Conservation (phyloP, 2,888 invertebrate species). For the Clusia tigrina region DNA sequence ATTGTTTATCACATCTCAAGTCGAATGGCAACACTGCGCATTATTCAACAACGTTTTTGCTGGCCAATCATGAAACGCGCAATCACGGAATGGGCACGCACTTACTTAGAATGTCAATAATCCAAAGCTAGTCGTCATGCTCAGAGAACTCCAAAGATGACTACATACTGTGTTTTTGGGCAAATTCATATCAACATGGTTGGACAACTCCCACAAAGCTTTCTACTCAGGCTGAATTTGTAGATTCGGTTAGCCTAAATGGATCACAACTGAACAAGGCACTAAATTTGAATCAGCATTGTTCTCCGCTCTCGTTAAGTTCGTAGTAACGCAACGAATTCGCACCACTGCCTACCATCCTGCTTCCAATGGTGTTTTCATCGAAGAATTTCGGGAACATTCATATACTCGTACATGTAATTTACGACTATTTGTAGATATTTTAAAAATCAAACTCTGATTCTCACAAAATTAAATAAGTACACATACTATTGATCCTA, state of each 20-base stretch:
- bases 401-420: too few species aligned
- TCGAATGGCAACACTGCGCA: neutral
- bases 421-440: too few species aligned
- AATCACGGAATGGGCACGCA: neutral
- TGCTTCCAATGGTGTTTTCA: too few species aligned
- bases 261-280: neutral
- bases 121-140: neutral
- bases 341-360: neutral
- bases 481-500: too few species aligned
- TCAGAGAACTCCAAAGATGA: neutral
- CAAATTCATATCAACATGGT: neutral
- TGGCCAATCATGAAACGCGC: neutral
- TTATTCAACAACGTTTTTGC: neutral
- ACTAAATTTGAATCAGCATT: neutral
- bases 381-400: too few species aligned
- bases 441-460: too few species aligned
- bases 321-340: neutral
- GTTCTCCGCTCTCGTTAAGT: neutral
- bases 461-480: too few species aligned
- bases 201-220: neutral
- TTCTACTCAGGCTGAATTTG: neutral
- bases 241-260: neutral
- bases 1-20: neutral
- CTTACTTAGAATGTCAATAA: neutral
- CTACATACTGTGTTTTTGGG: neutral